Conservation (phyloP, 2,888 invertebrate species). For the Asteroscopus sphinx region DNA sequence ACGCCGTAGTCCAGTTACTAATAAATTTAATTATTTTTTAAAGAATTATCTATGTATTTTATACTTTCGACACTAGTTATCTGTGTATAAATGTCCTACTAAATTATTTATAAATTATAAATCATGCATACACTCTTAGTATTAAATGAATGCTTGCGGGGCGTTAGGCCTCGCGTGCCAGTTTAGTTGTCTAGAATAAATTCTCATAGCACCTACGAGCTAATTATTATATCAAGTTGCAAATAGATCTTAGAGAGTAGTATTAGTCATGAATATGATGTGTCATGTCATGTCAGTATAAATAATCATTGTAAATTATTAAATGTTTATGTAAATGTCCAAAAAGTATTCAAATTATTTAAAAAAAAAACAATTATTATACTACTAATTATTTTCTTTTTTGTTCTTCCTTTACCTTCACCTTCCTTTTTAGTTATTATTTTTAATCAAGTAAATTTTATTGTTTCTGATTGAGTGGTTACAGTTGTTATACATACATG, state of each 20-base stretch:
- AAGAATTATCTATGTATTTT: slow-evolving; percentile 73
- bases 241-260: slow-evolving; percentile 87
- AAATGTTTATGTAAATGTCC: slow-evolving; percentile 90
- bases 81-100: slow-evolving; percentile 85
- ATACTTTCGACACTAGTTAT: slow-evolving; percentile 77
- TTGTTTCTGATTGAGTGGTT: too few relatives aligned
- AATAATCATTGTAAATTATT: slow-evolving; percentile 90
- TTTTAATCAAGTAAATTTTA: neutral
- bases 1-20: slow-evolving; percentile 72
- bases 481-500: too few relatives aligned
- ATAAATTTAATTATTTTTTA: slow-evolving; percentile 67
- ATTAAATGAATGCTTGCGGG: slow-evolving; percentile 82
- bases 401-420: slow-evolving; percentile 76
- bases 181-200: slow-evolving; percentile 86
- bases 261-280: slow-evolving; percentile 87
- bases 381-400: slow-evolving; percentile 85
- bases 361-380: slow-evolving; percentile 88
- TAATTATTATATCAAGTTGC: slow-evolving; percentile 82
- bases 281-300: slow-evolving; percentile 89
- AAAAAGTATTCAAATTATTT: slow-evolving; percentile 90
- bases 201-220: slow-evolving; percentile 87
- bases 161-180: slow-evolving; percentile 81
- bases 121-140: slow-evolving; percentile 89
- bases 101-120: slow-evolving; percentile 87
- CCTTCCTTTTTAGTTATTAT: slow-evolving; percentile 43